Evolutionary conservation across 2,888 invertebrate genomes (phyloP).

Genomic region (Diarsia dahlii): DNA sequence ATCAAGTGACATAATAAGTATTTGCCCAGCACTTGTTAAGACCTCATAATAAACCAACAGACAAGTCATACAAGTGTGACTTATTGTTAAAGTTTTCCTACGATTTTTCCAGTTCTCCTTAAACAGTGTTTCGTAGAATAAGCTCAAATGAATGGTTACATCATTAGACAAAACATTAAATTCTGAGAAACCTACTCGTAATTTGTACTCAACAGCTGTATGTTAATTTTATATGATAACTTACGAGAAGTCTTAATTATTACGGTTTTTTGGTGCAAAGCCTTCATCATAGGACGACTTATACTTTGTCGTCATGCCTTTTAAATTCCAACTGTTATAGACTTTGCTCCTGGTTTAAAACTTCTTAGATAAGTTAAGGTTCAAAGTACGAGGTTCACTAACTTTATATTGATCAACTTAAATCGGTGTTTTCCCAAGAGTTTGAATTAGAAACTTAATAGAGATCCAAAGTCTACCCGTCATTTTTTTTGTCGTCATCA

Average conservation of each 20-base stretch:
- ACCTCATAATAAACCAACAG: slow-evolving; percentile 2
- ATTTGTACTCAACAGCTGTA: slow-evolving; percentile 31
- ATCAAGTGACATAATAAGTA: slow-evolving; percentile 20
- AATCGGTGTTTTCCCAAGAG: background rate
- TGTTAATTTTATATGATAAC: slow-evolving; percentile 46
- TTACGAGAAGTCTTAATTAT: slow-evolving; percentile 17
- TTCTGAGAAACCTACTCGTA: slow-evolving; percentile 39
- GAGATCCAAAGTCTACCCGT: background rate
- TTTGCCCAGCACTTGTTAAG: slow-evolving; percentile 21
- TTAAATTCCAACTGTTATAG: background rate
- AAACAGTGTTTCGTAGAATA: slow-evolving; percentile 28
- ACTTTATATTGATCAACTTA: background rate
- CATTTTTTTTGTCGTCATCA: background rate
- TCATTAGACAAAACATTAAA: slow-evolving; percentile 30
- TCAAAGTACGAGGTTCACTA: slow-evolving; percentile 16
- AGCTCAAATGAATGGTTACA: slow-evolving; percentile 42
- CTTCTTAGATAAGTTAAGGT: background rate
- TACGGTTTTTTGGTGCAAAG: background rate
- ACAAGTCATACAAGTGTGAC: slow-evolving; percentile 12
- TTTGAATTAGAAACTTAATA: background rate
- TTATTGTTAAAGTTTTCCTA: slow-evolving; percentile 16
- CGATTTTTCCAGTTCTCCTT: slow-evolving; percentile 17
- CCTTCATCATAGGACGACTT: background rate
- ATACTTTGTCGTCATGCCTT: background rate
- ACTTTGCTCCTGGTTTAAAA: background rate